A percentile compares a stretch with the other conserved stretches of the same genome.
phyloP scores from a whole-genome alignment of 2,888 invertebrate species.

The Priocnemis perturbator region DNA sequence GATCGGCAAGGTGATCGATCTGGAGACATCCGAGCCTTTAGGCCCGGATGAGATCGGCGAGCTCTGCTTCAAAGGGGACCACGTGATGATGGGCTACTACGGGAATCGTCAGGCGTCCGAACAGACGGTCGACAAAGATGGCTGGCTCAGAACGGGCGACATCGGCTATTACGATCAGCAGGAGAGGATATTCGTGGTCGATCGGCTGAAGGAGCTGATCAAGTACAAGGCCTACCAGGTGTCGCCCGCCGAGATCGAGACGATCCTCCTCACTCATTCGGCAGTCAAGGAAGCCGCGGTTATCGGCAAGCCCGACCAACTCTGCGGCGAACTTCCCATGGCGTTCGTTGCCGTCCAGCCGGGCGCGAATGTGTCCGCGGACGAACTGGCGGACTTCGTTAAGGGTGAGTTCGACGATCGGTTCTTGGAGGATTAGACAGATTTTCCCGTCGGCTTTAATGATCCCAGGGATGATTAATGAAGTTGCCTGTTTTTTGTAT shows the following conservation, averaged over 20 bases:
- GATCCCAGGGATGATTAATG: no score
- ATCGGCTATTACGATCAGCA: constrained; percentile 77
- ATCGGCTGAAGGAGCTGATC: constrained; percentile 79
- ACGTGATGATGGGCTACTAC: constrained; percentile 78
- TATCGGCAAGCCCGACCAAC: constrained; percentile 62
- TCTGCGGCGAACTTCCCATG: constrained; percentile 74
- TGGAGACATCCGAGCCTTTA: constrained; percentile 66
- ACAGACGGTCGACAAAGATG: constrained; percentile 76
- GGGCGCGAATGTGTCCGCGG: constrained; percentile 38
- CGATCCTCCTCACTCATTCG: constrained; percentile 52
- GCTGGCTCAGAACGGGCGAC: constrained; percentile 77
- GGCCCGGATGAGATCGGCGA: constrained; percentile 77
- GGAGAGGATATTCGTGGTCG: constrained; percentile 76
- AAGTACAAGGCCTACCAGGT: constrained; percentile 79
- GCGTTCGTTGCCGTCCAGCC: constrained; percentile 73
- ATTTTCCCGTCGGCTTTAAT: not conserved
- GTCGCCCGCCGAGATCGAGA: constrained; percentile 71
- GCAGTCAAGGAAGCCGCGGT: constrained; percentile 56
- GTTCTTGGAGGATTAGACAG: not conserved
- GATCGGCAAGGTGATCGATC: constrained; percentile 78
- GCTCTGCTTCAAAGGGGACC: constrained; percentile 76
- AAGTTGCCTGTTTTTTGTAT: no score
- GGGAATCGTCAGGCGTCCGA: constrained; percentile 75
- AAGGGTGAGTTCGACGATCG: constrained; percentile 47
- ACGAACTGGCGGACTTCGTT: constrained; percentile 64